Evolutionary conservation across 2,888 invertebrate species (phyloP).

Genomic region (Dinocampus coccinellae): DNA sequence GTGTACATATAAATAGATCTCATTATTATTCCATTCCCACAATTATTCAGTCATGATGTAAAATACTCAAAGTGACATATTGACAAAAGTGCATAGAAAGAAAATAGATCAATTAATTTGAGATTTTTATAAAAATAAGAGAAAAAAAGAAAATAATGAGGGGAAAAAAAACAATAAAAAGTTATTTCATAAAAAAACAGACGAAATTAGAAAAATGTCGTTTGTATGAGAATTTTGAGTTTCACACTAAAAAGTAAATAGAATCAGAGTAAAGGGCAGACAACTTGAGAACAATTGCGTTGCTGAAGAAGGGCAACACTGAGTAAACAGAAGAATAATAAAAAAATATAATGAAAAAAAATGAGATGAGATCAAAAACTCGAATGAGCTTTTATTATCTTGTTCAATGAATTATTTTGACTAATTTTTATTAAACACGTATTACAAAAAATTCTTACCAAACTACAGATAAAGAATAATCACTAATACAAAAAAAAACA

Average conservation of each 20-base stretch:
- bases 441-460: too few species aligned
- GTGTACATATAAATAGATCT: neutral
- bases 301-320: neutral
- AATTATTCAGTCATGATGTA: conserved; percentile 46
- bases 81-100: conserved; percentile 1
- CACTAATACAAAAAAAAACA: too few species aligned
- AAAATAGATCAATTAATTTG: conserved; percentile 16
- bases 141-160: conserved; percentile 2
- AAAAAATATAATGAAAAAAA: too few species aligned
- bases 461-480: neutral
- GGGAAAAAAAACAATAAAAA: conserved; percentile 15
- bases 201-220: conserved; percentile 53
- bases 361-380: neutral
- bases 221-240: conserved; percentile 24
- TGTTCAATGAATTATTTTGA: too few species aligned
- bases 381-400: neutral
- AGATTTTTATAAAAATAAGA: conserved; percentile 1
- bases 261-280: conserved; percentile 43
- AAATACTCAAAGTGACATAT: conserved; percentile 38
- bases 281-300: conserved; percentile 61
- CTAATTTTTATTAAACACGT: too few species aligned
- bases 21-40: conserved; percentile 38
- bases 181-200: conserved; percentile 47
- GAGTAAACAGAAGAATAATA: neutral
- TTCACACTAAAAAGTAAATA: conserved; percentile 21